Conservation (phyloP, 2,113 vertebrate species). For the Artemisiospiza belli region DNA sequence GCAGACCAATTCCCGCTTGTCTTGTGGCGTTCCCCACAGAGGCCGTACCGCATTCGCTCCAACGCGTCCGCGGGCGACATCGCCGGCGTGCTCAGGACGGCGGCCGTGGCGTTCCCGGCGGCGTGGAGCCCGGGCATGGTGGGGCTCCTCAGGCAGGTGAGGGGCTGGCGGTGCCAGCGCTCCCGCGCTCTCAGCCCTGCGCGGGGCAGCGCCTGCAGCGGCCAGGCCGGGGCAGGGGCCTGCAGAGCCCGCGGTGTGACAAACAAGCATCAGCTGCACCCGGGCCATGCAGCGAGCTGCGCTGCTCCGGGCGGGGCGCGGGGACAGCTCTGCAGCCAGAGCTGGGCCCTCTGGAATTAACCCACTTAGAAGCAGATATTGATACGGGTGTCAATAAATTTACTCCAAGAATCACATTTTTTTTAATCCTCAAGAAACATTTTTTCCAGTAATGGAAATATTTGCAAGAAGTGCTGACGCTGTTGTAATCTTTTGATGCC, state of each 20-base stretch:
- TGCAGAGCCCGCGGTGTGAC: fast-evolving
- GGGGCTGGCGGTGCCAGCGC: neutral
- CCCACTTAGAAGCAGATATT: neutral
- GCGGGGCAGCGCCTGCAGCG: fast-evolving
- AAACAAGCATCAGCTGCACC: fast-evolving
- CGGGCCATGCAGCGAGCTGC: fast-evolving
- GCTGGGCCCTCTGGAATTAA: neutral
- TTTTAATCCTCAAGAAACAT: neutral
- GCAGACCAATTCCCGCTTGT: neutral
- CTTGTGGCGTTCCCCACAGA: slow-evolving; percentile 72
- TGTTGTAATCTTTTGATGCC: neutral
- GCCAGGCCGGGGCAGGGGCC: neutral
- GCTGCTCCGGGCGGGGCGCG: neutral
- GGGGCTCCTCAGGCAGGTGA: slow-evolving; percentile 88
- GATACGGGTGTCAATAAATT: neutral
- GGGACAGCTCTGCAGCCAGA: neutral
- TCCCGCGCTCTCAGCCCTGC: neutral
- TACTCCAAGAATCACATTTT: neutral
- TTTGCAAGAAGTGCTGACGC: neutral
- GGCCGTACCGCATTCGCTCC: slow-evolving; percentile 91
- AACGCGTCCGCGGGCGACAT: slow-evolving; percentile 84
- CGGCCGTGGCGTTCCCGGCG: slow-evolving; percentile 83
- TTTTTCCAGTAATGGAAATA: neutral
- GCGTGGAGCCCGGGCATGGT: slow-evolving; percentile 89
- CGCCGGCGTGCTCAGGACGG: slow-evolving; percentile 83